Evolutionary conservation across 1,140 invertebrate species (phyloP).

Genomic region (Diuraphis noxia): DNA sequence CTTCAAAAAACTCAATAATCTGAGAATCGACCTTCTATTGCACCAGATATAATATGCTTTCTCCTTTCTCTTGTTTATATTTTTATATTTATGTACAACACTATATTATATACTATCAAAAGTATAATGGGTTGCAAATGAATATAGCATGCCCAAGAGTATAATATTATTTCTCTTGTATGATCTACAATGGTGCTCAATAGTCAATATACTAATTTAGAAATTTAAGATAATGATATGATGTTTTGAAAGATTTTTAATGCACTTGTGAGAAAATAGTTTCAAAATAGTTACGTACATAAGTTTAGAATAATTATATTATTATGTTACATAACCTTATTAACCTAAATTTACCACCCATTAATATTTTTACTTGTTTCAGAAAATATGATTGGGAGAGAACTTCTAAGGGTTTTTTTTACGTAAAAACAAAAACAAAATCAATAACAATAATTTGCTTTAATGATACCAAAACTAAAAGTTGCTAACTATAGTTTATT

Average conservation of each 20-base stretch:
- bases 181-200: not conserved
- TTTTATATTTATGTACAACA: not conserved
- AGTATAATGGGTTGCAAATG: not conserved
- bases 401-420: not conserved
- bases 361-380: not conserved
- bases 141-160: not conserved
- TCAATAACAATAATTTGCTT: not conserved
- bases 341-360: not conserved
- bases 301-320: not conserved
- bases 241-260: not conserved
- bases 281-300: not conserved
- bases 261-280: not conserved
- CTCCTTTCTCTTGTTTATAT: not conserved
- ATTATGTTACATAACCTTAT: not conserved
- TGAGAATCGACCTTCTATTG: not conserved
- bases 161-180: not conserved
- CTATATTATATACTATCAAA: not conserved
- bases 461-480: not conserved
- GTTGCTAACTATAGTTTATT: too few relatives aligned
- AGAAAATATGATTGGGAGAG: not conserved
- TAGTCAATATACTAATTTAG: not conserved
- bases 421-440: not conserved
- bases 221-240: not conserved
- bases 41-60: not conserved
- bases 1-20: conserved; percentile 12